Conservation (phyloP, 2,888 invertebrate genomes). For the Malacosoma neustria region DNA sequence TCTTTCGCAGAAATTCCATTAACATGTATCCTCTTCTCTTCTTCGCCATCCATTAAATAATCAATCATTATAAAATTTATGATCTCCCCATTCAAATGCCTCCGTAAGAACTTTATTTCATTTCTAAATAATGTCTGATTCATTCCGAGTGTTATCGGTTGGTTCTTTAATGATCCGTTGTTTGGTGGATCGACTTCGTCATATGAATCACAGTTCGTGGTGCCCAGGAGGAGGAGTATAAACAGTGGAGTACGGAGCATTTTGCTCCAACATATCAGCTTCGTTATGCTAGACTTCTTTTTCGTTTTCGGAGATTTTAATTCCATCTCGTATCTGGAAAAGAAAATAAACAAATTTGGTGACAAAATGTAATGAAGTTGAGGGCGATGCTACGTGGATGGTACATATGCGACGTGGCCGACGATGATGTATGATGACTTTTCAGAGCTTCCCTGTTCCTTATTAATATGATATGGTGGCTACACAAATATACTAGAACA, state of each 20-base stretch:
- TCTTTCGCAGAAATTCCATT: conserved; percentile 80
- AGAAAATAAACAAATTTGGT: no score
- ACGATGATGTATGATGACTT: no score
- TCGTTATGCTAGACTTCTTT: conserved; percentile 47
- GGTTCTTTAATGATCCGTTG: conserved; percentile 13
- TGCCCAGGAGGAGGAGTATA: conserved; percentile 49
- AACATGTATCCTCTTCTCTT: conserved; percentile 78
- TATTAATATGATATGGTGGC: no score
- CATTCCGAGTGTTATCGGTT: conserved; percentile 21
- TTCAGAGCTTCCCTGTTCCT: no score
- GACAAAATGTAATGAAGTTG: no score
- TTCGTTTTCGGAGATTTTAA: conserved; percentile 59
- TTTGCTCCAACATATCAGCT: conserved; percentile 47
- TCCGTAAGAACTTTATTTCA: conserved; percentile 54
- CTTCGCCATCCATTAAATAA: conserved; percentile 80
- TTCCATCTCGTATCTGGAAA: conserved; percentile 58
- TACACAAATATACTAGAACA: no score
- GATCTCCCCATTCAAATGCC: conserved; percentile 55
- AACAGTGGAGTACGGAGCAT: conserved; percentile 51
- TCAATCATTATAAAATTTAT: conserved; percentile 80
- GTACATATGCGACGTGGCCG: no score
- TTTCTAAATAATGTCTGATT: conserved; percentile 33
- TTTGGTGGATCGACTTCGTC: conserved; percentile 16
- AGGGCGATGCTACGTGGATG: no score
- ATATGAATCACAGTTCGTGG: conserved; percentile 45